Conservation (phyloP, 2,113 vertebrate species). For the Eublepharis macularius region DNA sequence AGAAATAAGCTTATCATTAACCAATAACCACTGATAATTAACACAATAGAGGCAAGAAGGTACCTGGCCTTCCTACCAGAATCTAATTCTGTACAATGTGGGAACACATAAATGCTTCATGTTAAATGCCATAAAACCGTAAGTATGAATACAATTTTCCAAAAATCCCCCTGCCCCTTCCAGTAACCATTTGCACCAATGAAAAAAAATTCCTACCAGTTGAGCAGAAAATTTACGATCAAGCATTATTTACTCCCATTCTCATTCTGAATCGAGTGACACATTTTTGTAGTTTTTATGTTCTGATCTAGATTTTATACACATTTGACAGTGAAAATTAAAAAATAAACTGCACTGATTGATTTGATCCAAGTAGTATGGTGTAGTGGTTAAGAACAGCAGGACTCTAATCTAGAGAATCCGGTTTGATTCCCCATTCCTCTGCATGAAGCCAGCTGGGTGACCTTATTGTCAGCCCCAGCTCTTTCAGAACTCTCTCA, state of each 20-base stretch:
- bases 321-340: background rate
- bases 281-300: background rate
- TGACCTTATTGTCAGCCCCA: too few species aligned
- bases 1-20: background rate
- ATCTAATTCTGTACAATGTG: background rate
- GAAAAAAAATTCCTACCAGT: background rate
- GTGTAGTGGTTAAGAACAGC: too few species aligned
- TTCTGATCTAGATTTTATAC: background rate
- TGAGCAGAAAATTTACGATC: background rate
- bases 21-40: background rate
- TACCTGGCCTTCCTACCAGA: background rate
- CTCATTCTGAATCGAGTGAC: background rate
- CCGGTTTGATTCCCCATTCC: too few species aligned
- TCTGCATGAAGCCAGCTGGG: too few species aligned
- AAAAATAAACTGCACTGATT: background rate
- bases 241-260: background rate
- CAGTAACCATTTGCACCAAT: too few species aligned
- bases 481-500: too few species aligned
- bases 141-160: background rate
- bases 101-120: background rate
- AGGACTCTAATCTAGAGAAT: too few species aligned
- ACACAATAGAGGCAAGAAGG: background rate
- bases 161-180: background rate
- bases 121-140: background rate
- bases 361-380: background rate